Evolutionary conservation across 2,797 vertebrate genomes (phyloP).

Genomic region (Coregonus sp.): DNA sequence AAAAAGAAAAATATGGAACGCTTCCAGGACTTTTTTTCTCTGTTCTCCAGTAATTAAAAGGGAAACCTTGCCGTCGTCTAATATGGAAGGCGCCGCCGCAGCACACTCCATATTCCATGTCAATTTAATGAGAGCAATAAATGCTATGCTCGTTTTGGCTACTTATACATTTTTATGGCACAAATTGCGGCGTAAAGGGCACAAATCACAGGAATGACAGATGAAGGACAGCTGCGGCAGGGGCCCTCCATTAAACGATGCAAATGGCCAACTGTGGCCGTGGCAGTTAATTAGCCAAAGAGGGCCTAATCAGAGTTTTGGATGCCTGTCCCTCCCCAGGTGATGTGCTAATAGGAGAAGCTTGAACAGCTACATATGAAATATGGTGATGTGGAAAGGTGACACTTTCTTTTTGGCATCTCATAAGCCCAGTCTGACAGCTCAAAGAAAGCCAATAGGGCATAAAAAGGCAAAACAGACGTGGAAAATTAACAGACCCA

Average conservation of each 20-base stretch:
- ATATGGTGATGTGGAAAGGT: constrained; percentile 41
- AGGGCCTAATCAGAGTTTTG: constrained; percentile 71
- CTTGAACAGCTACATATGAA: constrained; percentile 50
- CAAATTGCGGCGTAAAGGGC: constrained; percentile 70
- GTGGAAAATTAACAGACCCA: neutral
- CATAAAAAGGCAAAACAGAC: neutral
- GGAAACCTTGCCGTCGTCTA: constrained; percentile 42
- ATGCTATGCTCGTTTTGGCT: constrained; percentile 63
- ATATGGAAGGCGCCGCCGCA: constrained; percentile 34
- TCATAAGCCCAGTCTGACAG: constrained; percentile 16
- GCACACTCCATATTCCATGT: constrained; percentile 38
- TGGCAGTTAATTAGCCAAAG: constrained; percentile 74
- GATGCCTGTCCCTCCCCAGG: constrained; percentile 61
- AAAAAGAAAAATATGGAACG: constrained; percentile 15
- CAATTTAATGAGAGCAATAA: constrained; percentile 70
- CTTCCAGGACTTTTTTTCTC: constrained; percentile 14
- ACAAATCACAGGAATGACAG: constrained; percentile 70
- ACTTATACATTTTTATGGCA: constrained; percentile 70
- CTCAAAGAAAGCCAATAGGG: neutral
- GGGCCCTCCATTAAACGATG: constrained; percentile 70
- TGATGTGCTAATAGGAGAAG: constrained; percentile 60
- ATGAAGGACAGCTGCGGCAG: constrained; percentile 69
- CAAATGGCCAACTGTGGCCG: constrained; percentile 73
- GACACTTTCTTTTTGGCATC: constrained; percentile 48
- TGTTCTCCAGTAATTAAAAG: constrained; percentile 58